phyloP scores from a whole-genome alignment of 2,797 vertebrate genomes.

The Centropyge bicolor region DNA sequence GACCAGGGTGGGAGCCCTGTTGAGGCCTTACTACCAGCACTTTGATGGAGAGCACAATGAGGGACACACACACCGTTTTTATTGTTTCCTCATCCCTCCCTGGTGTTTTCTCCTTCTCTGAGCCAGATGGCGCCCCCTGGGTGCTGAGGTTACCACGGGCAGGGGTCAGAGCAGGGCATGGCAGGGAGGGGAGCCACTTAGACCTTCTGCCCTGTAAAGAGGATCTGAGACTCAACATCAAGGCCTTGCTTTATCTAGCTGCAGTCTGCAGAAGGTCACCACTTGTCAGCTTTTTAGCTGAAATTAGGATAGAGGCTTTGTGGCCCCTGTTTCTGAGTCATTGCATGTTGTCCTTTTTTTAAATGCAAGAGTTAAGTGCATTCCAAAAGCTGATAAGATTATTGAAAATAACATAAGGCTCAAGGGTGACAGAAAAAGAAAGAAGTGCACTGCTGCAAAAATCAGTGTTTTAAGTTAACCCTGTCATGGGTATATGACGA shows the following conservation, averaged over 20 bases:
- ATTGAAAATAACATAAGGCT: slow-evolving; percentile 54
- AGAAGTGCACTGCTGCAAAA: slow-evolving; percentile 57
- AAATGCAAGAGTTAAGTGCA: slow-evolving; percentile 55
- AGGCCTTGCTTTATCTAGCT: slow-evolving; percentile 73
- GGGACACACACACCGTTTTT: slow-evolving; percentile 74
- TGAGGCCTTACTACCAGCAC: slow-evolving; percentile 80
- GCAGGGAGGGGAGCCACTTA: slow-evolving; percentile 78
- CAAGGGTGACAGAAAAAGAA: slow-evolving; percentile 53
- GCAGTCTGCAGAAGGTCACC: slow-evolving; percentile 59
- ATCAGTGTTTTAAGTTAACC: slow-evolving; percentile 45
- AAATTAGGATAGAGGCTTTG: slow-evolving; percentile 52
- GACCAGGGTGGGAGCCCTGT: slow-evolving; percentile 77
- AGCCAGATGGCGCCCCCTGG: slow-evolving; percentile 88
- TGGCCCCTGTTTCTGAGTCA: slow-evolving; percentile 41
- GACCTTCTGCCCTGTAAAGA: slow-evolving; percentile 76
- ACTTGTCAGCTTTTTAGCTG: slow-evolving; percentile 56
- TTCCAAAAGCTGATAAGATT: slow-evolving; percentile 49
- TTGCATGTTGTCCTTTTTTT: slow-evolving; percentile 50
- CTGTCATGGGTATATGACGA: slow-evolving; percentile 17
- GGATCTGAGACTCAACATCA: slow-evolving; percentile 78
- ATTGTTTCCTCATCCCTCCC: slow-evolving; percentile 79
- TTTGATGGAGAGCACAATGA: slow-evolving; percentile 88
- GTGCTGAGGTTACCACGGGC: slow-evolving; percentile 79
- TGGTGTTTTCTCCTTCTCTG: slow-evolving; percentile 71
- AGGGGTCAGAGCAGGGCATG: slow-evolving; percentile 79